A percentile compares a stretch with the other conserved stretches of the same genome.
Evolutionary conservation across 2,113 vertebrate genomes (phyloP).

Genomic region (Phainopepla nitens): DNA sequence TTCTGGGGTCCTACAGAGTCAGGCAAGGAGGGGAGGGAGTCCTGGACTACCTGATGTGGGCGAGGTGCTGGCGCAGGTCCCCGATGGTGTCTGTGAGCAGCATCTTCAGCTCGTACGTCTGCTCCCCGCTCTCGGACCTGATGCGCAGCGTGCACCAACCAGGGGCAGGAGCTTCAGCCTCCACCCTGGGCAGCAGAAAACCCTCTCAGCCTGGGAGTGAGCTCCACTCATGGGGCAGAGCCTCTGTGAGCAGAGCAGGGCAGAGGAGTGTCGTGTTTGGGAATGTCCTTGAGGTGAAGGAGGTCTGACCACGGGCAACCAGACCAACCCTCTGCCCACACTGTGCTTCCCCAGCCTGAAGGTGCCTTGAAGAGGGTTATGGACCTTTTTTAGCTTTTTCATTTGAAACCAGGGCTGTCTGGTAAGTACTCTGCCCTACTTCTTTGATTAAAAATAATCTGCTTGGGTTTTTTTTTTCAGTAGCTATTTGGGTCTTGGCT

Average conservation of each 20-base stretch:
- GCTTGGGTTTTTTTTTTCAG: neutral
- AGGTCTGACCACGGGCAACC: neutral
- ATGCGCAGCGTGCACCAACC: slow-evolving; percentile 75
- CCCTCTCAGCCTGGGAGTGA: accelerated
- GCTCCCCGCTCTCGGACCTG: slow-evolving; percentile 83
- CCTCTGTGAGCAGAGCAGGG: accelerated
- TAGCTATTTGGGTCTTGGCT: slow-evolving; percentile 39
- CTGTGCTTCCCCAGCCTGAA: neutral
- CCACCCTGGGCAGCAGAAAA: slow-evolving; percentile 20
- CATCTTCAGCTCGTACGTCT: slow-evolving; percentile 79
- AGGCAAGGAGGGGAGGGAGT: neutral
- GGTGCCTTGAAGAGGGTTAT: neutral
- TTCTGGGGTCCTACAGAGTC: accelerated
- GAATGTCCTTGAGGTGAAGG: neutral
- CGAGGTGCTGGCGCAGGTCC: slow-evolving; percentile 77
- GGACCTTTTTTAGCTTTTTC: slow-evolving; percentile 4
- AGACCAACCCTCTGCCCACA: neutral
- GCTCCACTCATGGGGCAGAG: neutral
- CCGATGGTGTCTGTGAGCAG: slow-evolving; percentile 77
- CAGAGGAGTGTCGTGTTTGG: neutral
- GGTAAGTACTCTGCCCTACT: neutral
- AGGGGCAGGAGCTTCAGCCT: neutral
- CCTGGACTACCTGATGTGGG: slow-evolving; percentile 73
- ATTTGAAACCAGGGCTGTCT: slow-evolving; percentile 8
- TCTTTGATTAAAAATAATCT: slow-evolving; percentile 57